These are phyloP conservation scores for Simalia tracyae DNA, from an alignment of 2,797 vertebrate species.

Conservation along the genomic window DNA sequence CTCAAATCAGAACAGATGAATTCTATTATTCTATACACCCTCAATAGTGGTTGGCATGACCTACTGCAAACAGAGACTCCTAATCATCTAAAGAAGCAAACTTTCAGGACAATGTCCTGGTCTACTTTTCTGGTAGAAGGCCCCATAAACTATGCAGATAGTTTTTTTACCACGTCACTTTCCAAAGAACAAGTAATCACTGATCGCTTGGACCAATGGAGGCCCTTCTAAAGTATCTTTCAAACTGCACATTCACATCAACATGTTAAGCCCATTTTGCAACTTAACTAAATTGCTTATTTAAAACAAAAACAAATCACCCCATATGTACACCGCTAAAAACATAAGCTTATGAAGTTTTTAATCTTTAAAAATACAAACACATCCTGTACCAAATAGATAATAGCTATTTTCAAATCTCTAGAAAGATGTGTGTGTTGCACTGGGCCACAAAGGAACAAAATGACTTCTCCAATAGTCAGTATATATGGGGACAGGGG, in stretches of 20 bases:
- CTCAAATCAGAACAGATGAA: constrained; percentile 21
- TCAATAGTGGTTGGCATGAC: constrained; percentile 29
- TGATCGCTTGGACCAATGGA: constrained; percentile 48
- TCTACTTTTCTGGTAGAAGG: neutral
- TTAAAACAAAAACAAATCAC: neutral
- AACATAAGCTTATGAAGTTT: neutral
- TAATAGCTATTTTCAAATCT: neutral
- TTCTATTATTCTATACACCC: constrained; percentile 12
- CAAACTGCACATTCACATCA: constrained; percentile 67
- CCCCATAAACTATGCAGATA: constrained; percentile 42
- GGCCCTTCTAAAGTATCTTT: constrained; percentile 56
- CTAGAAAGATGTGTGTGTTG: neutral
- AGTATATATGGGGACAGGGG: neutral
- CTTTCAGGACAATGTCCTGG: constrained; percentile 4
- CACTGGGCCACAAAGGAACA: neutral
- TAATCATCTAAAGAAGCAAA: neutral
- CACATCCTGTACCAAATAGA: neutral
- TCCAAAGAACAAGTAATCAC: constrained; percentile 50
- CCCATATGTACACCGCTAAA: neutral
- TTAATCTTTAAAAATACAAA: neutral
- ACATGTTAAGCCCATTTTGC: constrained; percentile 42
- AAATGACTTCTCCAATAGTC: neutral
- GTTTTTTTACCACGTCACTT: constrained; percentile 53
- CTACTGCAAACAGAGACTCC: constrained; percentile 14
- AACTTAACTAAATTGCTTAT: neutral